phyloP scores from a whole-genome alignment of 1,140 invertebrate genomes.

The Whitmania pigra region DNA sequence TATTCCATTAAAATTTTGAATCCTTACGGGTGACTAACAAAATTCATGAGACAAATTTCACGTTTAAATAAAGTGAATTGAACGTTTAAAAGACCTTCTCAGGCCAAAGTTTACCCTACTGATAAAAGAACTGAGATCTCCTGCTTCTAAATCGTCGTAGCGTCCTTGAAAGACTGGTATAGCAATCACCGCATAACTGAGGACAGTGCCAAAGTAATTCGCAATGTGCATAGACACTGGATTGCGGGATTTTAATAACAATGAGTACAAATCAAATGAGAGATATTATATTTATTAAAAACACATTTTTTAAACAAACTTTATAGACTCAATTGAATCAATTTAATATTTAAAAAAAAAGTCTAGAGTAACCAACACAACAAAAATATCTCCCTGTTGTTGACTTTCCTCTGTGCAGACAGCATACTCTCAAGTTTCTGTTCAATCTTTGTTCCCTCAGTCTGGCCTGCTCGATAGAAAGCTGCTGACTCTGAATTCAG shows the following conservation, averaged over 20 bases:
- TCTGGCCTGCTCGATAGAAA: slow-evolving; percentile 46
- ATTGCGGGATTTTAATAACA: slow-evolving; percentile 1
- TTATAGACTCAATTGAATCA: no score
- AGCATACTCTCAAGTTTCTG: slow-evolving; percentile 44
- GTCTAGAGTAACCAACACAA: slow-evolving; percentile 31
- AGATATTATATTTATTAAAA: no score
- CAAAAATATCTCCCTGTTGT: slow-evolving; percentile 41
- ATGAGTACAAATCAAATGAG: no score
- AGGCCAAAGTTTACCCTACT: slow-evolving; percentile 45
- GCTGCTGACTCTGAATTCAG: slow-evolving; percentile 51
- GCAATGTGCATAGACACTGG: slow-evolving; percentile 45
- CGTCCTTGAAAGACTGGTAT: slow-evolving; percentile 50
- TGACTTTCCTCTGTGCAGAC: slow-evolving; percentile 42
- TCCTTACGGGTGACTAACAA: no score
- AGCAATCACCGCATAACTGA: slow-evolving; percentile 51
- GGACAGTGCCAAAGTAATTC: slow-evolving; percentile 52
- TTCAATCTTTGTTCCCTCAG: slow-evolving; percentile 47
- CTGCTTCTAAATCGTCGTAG: slow-evolving; percentile 44
- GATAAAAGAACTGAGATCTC: slow-evolving; percentile 47
- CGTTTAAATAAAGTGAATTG: no score
- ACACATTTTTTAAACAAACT: no score
- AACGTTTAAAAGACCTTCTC: no score
- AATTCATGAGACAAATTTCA: no score
- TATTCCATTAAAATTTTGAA: no score
- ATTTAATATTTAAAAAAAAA: no score